Percentiles rank a stretch among this genome's conserved stretches.
Conservation (phyloP, 2,113 vertebrate genomes). For the Leptodactylus fuscus region DNA sequence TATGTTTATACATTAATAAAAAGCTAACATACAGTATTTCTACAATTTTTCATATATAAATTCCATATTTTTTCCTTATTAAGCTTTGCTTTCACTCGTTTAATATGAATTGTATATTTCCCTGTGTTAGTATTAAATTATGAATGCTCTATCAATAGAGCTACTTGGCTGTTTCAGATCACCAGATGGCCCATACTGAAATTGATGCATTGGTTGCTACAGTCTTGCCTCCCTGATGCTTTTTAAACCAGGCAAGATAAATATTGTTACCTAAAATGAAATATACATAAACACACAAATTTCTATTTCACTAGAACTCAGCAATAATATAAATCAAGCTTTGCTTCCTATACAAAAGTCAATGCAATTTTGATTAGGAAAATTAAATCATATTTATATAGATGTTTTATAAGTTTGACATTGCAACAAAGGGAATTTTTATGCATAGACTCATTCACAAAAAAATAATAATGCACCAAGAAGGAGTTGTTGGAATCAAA, state of each 20-base stretch:
- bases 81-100: not conserved
- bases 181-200: slow-evolving; percentile 59
- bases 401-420: not conserved
- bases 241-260: slow-evolving; percentile 56
- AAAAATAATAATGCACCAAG: too few species aligned
- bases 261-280: slow-evolving; percentile 52
- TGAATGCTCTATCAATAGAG: slow-evolving; percentile 58
- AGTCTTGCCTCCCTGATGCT: slow-evolving; percentile 53
- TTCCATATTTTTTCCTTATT: not conserved
- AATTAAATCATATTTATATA: not conserved
- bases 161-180: slow-evolving; percentile 57
- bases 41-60: not conserved
- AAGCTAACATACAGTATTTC: not conserved
- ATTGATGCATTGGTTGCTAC: slow-evolving; percentile 57
- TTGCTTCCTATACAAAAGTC: not conserved
- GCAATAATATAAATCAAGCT: slow-evolving; percentile 21
- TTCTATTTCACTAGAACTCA: slow-evolving; percentile 18
- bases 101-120: slow-evolving; percentile 49
- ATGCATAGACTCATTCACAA: too few species aligned
- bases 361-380: not conserved
- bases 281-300: slow-evolving; percentile 44
- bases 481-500: too few species aligned
- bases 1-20: too few species aligned
- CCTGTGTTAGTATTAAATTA: slow-evolving; percentile 52
- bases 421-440: not conserved